Evolutionary conservation across 1,140 invertebrate genomes (phyloP), one percentile per base, ranked within the genome.

Genomic region (Camponotus floridanus): DNA sequence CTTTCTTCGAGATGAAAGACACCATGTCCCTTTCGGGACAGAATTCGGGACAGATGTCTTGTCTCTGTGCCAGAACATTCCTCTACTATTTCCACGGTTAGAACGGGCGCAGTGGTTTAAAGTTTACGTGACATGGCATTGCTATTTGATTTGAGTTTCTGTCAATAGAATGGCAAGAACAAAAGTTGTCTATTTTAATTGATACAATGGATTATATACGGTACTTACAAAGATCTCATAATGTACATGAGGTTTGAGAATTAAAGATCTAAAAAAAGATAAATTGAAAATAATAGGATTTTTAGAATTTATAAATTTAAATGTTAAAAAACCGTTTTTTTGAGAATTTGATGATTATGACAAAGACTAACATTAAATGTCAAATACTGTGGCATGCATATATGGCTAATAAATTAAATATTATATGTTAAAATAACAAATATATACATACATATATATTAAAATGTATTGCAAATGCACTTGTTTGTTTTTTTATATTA

Each of bases 31-130:
- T 89, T 81, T 74, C 65, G 15, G 51, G 51, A 74, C 57, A 55
- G 55, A 88, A 86, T 86, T 89, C 18, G 45, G 21, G 36, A 59
- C 55, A 70, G 61, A 76, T 26, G 61, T 68, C n/a, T 26, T 15
- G 59, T 83, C 68, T 83, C 55, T 83, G 68, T 45, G 51, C n/a
- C 57, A 48, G 39, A 61, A 83, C 55, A 83, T 26, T 45, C 39
- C 36, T 81, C 1, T 70, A 8, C 45, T 59, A 48, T 7, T 68
- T 48, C 15, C n/a, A 73, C 5, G 7, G 39, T 61, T 81, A 73
- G 70, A 45, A 74, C 6, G 18, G 11, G 7, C 39, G 42, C 33
- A 57, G 45, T 57, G 48, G 13, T 42, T 81, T 74, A 73, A 83
- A 26, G 26, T 61, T 71, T 74, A 83, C 55, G 31, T 74, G n/a